Conservation (phyloP, 1,140 invertebrate species). For the Neuroterus valhalla region DNA sequence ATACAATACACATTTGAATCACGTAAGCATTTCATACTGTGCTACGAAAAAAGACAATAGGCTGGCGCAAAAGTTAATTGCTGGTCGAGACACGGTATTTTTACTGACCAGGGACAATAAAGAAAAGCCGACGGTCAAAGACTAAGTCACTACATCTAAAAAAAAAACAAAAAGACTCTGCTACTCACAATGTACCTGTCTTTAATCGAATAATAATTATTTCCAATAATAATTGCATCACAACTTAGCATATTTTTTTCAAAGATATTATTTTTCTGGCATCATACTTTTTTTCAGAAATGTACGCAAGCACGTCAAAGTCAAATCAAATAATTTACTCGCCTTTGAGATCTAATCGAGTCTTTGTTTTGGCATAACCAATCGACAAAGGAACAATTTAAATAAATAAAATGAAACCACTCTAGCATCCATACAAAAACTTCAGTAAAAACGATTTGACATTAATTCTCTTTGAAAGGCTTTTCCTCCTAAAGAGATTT, state of each 20-base stretch:
- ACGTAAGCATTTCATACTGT: conserved; percentile 16
- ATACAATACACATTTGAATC: conserved; percentile 26
- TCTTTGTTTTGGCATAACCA: conserved; percentile 2
- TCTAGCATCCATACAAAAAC: neutral
- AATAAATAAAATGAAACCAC: conserved; percentile 13
- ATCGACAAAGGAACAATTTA: neutral
- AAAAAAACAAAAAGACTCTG: neutral
- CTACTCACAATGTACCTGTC: neutral
- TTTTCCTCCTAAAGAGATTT: neutral
- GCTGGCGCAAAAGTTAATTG: conserved; percentile 22
- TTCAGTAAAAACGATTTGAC: neutral
- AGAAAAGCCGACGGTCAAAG: neutral
- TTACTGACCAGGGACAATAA: neutral
- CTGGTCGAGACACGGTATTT: neutral
- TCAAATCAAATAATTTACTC: neutral
- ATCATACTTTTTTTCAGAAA: neutral
- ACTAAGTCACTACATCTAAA: neutral
- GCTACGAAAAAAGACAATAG: conserved; percentile 9
- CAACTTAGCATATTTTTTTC: neutral
- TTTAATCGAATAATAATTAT: neutral
- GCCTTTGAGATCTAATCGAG: neutral
- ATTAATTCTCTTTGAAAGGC: neutral
- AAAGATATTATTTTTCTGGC: neutral
- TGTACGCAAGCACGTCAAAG: neutral
- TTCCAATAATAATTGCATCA: neutral